Evolutionary conservation across 2,797 vertebrate genomes (phyloP).

Genomic region (Pachyuromys duprasi): DNA sequence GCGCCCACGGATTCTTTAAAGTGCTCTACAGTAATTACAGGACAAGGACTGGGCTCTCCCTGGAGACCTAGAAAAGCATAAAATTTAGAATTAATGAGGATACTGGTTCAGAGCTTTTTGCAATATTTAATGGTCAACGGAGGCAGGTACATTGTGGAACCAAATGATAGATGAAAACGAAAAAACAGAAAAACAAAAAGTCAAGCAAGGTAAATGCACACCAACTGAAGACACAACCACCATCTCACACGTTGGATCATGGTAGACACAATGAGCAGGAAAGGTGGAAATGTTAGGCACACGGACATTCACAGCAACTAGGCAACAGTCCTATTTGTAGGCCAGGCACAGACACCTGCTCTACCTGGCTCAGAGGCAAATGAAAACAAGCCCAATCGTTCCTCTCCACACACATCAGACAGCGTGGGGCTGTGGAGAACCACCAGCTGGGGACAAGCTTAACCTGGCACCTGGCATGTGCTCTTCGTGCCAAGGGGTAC

Average conservation of each 20-base stretch:
- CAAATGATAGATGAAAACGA: constrained; percentile 80
- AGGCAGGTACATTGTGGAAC: constrained; percentile 68
- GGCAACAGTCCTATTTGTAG: constrained; percentile 55
- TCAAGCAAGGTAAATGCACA: constrained; percentile 75
- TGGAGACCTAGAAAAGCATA: constrained; percentile 85
- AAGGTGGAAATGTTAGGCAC: constrained; percentile 82
- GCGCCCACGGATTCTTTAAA: constrained; percentile 66
- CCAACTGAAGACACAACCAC: constrained; percentile 70
- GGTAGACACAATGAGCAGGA: constrained; percentile 64
- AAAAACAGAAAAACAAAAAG: constrained; percentile 63
- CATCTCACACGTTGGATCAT: constrained; percentile 67
- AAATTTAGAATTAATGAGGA: constrained; percentile 76
- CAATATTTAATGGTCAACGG: constrained; percentile 71
- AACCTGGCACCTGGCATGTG: constrained; percentile 31
- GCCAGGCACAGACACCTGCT: constrained; percentile 68
- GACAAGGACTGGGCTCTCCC: constrained; percentile 82
- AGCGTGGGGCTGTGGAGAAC: constrained; percentile 48
- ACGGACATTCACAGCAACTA: constrained; percentile 70
- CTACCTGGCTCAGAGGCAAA: constrained; percentile 73
- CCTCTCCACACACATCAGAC: constrained; percentile 61
- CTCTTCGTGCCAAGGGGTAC: constrained; percentile 1
- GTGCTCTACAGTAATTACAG: constrained; percentile 81
- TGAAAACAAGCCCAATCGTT: constrained; percentile 70
- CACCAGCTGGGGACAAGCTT: constrained; percentile 58
- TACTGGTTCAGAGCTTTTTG: constrained; percentile 1